Conservation (phyloP, 1,140 invertebrate species). For the Hypothenemus hampei region DNA sequence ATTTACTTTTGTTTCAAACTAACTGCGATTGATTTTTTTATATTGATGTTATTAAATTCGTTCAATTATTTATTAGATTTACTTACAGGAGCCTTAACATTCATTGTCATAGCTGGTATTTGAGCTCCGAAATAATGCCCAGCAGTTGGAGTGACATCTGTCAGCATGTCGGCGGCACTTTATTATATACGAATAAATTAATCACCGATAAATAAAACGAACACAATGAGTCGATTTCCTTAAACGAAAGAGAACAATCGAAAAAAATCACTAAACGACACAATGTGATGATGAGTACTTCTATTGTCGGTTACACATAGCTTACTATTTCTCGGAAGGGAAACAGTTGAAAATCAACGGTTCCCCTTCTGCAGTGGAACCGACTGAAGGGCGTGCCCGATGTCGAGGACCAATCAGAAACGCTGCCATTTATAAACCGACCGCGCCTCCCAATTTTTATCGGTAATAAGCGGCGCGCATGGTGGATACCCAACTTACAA, state of each 20-base stretch:
- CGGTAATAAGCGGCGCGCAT: conserved; percentile 28
- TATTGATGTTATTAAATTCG: background rate
- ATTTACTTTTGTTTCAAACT: background rate
- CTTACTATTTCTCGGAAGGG: conserved; percentile 45
- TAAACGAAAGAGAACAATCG: conserved; percentile 30
- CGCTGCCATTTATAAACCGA: conserved; percentile 39
- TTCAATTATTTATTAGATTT: background rate
- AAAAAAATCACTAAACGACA: conserved; percentile 23
- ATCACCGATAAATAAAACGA: no score
- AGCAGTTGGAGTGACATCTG: conserved; percentile 53
- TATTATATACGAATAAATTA: no score
- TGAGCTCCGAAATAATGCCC: conserved; percentile 53
- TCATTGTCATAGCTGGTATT: conserved; percentile 54
- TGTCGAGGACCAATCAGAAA: conserved; percentile 34
- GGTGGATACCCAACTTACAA: conserved; percentile 27
- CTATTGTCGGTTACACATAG: conserved; percentile 45
- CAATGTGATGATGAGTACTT: conserved; percentile 35
- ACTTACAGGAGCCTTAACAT: conserved; percentile 48
- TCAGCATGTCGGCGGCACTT: conserved; percentile 46
- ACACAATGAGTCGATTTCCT: no score
- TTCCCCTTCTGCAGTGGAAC: conserved; percentile 39
- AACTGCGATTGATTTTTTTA: background rate
- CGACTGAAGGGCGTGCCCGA: conserved; percentile 26
- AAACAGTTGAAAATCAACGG: conserved; percentile 43
- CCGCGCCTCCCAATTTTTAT: conserved; percentile 34